A percentile compares a stretch with the other conserved stretches of the same genome.
These are phyloP conservation scores for Biston stratarius DNA, from an alignment of 2,888 invertebrate species.

Conservation along the genomic window DNA sequence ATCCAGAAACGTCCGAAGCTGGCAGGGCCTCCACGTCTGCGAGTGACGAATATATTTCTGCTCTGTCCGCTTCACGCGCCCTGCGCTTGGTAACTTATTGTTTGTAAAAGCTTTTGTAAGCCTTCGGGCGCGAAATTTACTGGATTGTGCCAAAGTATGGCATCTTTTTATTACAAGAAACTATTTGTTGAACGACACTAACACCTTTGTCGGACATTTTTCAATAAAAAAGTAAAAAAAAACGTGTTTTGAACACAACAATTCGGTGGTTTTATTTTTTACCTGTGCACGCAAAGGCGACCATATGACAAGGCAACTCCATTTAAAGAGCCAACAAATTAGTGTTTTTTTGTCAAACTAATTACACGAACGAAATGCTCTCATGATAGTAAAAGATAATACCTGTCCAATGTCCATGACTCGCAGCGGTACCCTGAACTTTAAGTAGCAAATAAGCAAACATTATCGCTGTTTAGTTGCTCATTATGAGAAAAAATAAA, in stretches of 20 bases:
- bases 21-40: neutral
- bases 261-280: conserved; percentile 72
- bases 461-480: too few relatives aligned
- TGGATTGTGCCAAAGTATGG: conserved; percentile 67
- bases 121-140: conserved; percentile 47
- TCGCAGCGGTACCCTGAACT: too few relatives aligned
- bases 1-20: too few relatives aligned
- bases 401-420: too few relatives aligned
- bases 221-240: conserved; percentile 83
- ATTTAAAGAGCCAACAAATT: too few relatives aligned
- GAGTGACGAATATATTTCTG: conserved; percentile 19
- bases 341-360: too few relatives aligned
- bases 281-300: neutral
- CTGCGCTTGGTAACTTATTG: conserved; percentile 46
- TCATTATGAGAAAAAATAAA: too few relatives aligned
- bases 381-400: too few relatives aligned
- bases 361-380: too few relatives aligned
- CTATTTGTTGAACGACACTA: conserved; percentile 62
- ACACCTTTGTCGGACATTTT: conserved; percentile 82
- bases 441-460: too few relatives aligned
- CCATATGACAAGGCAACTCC: too few relatives aligned
- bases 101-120: conserved; percentile 53
- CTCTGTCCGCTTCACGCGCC: conserved; percentile 37
- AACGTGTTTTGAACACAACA: conserved; percentile 86
- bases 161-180: conserved; percentile 59